Evolutionary conservation across 2,888 invertebrate species (phyloP).

Genomic region (Lissonota sp.): DNA sequence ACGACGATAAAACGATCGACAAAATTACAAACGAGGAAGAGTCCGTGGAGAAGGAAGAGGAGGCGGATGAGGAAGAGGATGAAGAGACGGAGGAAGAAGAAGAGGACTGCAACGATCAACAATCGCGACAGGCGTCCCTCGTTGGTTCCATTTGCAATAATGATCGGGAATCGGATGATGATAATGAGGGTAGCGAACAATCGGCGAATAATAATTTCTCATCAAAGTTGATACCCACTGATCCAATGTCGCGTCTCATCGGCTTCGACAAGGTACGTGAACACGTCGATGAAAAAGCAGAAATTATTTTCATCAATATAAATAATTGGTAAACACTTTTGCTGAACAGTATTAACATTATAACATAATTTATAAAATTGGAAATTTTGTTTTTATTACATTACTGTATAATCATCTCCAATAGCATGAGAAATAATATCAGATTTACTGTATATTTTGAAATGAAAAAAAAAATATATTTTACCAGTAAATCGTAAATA

Average conservation of each 20-base stretch:
- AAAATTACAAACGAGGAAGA: conserved; percentile 62
- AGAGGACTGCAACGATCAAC: conserved; percentile 76
- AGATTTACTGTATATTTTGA: too few relatives aligned
- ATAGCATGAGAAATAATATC: too few relatives aligned
- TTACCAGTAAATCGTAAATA: too few relatives aligned
- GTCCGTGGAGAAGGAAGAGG: neutral
- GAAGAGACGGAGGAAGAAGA: conserved; percentile 67
- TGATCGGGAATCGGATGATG: conserved; percentile 76
- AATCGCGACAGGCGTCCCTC: conserved; percentile 69
- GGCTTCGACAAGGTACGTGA: conserved; percentile 79
- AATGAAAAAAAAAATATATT: too few relatives aligned
- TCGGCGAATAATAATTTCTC: conserved; percentile 78
- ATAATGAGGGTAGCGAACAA: conserved; percentile 77
- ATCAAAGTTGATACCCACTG: conserved; percentile 70
- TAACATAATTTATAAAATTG: too few relatives aligned
- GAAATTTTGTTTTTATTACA: too few relatives aligned
- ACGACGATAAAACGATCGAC: conserved; percentile 80
- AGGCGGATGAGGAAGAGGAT: conserved; percentile 69
- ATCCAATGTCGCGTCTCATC: conserved; percentile 77
- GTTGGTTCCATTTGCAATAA: conserved; percentile 74
- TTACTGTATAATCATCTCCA: too few relatives aligned
- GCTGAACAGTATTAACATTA: too few relatives aligned
- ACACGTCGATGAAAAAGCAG: neutral
- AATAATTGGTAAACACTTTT: too few relatives aligned
- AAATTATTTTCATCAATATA: too few relatives aligned